A percentile compares a stretch with the other conserved stretches of the same genome.
Conservation (phyloP, 1,140 invertebrate species). For the Bathynomus jamesi region DNA sequence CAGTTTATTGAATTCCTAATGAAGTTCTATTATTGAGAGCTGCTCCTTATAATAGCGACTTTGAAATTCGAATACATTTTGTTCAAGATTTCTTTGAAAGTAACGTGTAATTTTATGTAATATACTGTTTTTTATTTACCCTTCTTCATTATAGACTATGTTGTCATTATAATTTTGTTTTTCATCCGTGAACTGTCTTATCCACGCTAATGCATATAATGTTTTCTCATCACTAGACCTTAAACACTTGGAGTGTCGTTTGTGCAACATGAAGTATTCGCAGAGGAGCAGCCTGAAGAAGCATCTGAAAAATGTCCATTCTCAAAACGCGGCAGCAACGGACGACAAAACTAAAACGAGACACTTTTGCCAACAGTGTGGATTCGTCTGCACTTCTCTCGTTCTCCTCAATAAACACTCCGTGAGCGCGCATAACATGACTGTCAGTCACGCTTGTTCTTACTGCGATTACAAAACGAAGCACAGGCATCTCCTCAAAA, state of each 20-base stretch:
- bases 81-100: too few relatives aligned
- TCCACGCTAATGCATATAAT: too few relatives aligned
- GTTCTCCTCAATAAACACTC: not conserved
- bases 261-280: constrained; percentile 20
- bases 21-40: too few relatives aligned
- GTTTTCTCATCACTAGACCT: too few relatives aligned
- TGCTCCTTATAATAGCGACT: too few relatives aligned
- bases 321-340: too few relatives aligned
- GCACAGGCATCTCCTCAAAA: constrained; percentile 13
- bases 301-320: constrained; percentile 13
- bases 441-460: constrained; percentile 14
- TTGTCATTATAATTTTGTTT: not conserved
- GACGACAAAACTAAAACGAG: not conserved
- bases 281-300: constrained; percentile 18
- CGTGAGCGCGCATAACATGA: not conserved
- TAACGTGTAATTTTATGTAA: too few relatives aligned
- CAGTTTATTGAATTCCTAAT: too few relatives aligned
- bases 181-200: too few relatives aligned
- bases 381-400: not conserved
- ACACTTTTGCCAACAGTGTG: not conserved
- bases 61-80: too few relatives aligned
- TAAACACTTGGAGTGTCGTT: constrained; percentile 16
- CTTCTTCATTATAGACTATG: not conserved
- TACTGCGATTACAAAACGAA: constrained; percentile 31
- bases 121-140: not conserved